Base-by-base conservation (phyloP, 2,888 invertebrate genomes). In the Torymus aiolomorphi region DNA sequence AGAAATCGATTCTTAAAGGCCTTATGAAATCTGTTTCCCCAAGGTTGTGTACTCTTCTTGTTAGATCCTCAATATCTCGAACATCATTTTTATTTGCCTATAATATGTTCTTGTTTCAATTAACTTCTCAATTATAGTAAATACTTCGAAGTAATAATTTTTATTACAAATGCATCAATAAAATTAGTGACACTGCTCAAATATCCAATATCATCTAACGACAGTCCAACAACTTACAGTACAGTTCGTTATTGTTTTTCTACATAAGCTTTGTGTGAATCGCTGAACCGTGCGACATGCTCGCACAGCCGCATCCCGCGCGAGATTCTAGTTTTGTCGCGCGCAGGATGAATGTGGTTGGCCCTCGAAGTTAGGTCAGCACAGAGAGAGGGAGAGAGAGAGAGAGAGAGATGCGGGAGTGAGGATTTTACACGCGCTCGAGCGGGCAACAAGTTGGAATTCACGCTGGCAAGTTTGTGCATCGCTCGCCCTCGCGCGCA, bases 361-460 rank as follows among this genome's bases (percentile, higher is more conserved):
- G 11, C 67, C 49, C 63, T 63, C 42, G 14, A 11, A 49, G 42
- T 8, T 42, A 42, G 42, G 42, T 42, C n/a, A 61, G 42, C 63
- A n/a, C 5, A 63, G 63, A 56, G n/a, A 1, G 67, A 20, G 66
- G 52, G 65, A 16, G 24, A 65, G 51, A n/a, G 65, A 24, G 16
- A 11, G 4, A 42, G 51, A 10, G 51, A 2, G 31, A 16, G 54
- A n/a, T 0, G 13, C 3, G 54, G 2, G 18, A 8, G 56, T 31
- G 8, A n/a, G 16, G 13, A 11, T 63, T 51, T n/a, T 18, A 51
- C 52, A 52, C 5, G 52, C 16, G 11, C 54, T 59, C 42, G 8
- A 42, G 42, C 61, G 73, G 71, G 61, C 73, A 72, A 72, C 72
- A 72, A 72, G 72, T 72, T 72, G 62, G 72, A 63, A 62, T 62